Conservation (phyloP, 2,113 vertebrate species). For the Chlamydotis undulata region DNA sequence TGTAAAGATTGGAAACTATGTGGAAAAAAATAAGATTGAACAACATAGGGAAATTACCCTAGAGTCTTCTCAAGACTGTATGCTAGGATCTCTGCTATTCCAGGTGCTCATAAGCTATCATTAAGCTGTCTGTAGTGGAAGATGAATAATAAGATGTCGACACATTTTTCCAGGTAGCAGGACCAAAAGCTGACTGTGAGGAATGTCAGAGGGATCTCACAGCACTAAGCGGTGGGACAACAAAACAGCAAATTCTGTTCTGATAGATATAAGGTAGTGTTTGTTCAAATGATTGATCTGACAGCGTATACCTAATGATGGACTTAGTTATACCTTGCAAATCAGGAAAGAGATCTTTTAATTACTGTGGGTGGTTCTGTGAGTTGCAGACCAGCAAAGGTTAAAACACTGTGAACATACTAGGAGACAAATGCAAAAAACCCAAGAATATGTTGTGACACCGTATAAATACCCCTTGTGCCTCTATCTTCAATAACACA, state of each 20-base stretch:
- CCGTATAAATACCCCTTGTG: neutral
- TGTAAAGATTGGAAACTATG: neutral
- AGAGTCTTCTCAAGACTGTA: neutral
- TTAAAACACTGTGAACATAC: neutral
- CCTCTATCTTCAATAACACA: neutral
- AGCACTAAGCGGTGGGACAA: neutral
- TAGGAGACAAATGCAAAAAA: neutral
- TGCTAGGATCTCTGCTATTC: neutral
- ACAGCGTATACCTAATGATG: neutral
- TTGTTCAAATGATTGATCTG: neutral
- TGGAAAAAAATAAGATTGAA: neutral
- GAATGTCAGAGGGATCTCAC: neutral
- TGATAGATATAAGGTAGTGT: neutral
- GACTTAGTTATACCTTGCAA: neutral
- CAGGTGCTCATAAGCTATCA: neutral
- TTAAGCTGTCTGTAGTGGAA: neutral
- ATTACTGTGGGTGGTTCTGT: neutral
- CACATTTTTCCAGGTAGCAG: neutral
- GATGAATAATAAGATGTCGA: neutral
- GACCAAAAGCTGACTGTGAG: neutral
- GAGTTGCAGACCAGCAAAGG: neutral
- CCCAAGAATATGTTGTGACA: neutral
- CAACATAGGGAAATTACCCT: neutral
- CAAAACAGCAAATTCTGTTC: neutral
- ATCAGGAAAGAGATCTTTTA: neutral